Evolutionary conservation across 2,888 invertebrate genomes (phyloP).

Genomic region (Sipha maydis): DNA sequence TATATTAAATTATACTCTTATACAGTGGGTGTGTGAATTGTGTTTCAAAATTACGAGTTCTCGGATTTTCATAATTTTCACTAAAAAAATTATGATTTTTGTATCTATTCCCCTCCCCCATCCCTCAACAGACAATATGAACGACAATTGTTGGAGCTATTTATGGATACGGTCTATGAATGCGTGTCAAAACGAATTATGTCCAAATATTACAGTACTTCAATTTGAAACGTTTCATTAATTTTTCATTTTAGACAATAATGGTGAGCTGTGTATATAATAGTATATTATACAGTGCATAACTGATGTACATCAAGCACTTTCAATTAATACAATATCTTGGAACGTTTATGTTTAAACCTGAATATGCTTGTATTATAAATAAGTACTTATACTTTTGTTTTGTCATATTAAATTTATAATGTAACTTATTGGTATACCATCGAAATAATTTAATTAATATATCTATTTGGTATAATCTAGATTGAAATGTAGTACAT

Average conservation of each 20-base stretch:
- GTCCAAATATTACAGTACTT: conserved; percentile 20
- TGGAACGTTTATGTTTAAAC: background rate
- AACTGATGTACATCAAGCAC: background rate
- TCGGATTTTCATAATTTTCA: too few species aligned
- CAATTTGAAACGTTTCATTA: conserved; percentile 26
- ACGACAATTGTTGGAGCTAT: background rate
- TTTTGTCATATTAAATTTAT: too few species aligned
- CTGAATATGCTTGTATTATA: background rate
- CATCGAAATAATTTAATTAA: too few species aligned
- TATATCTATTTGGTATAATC: too few species aligned
- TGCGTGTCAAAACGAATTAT: conserved; percentile 32
- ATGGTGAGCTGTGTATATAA: background rate
- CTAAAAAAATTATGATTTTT: background rate
- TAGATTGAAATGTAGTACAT: too few species aligned
- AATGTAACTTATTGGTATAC: too few species aligned
- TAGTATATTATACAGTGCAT: background rate
- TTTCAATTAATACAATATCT: background rate
- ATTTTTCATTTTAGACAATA: conserved; percentile 10
- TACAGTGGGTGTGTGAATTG: too few species aligned
- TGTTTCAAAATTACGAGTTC: too few species aligned
- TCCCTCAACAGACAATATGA: background rate
- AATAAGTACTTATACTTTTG: too few species aligned
- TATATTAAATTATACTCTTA: too few species aligned
- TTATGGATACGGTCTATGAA: background rate
- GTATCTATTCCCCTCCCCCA: background rate